Conservation (phyloP, 1,140 invertebrate species). For the Radopholus similis region DNA sequence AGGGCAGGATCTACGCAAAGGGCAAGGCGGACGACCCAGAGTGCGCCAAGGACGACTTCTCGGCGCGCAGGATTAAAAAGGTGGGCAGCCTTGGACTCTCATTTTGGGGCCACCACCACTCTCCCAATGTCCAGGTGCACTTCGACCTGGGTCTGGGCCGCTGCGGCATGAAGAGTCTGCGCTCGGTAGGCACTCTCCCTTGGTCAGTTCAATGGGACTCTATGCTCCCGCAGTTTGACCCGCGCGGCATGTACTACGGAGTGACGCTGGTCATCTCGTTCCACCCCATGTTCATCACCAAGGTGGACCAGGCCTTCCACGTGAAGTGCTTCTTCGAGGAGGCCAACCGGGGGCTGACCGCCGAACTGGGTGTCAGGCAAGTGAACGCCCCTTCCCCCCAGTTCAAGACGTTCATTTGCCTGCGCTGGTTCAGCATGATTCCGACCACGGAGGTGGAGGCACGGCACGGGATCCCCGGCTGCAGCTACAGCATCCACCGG, state of each 20-base stretch:
- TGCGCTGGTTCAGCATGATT: constrained; percentile 51
- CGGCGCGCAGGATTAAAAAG: constrained; percentile 49
- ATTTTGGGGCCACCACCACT: background rate
- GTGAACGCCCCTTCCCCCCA: no score
- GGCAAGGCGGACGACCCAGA: constrained; percentile 57
- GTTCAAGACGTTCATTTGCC: background rate
- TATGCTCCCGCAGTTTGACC: constrained; percentile 45
- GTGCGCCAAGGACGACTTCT: constrained; percentile 57
- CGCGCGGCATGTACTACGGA: constrained; percentile 59
- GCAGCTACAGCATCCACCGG: constrained; percentile 53
- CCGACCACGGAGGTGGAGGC: constrained; percentile 60
- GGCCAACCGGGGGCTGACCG: constrained; percentile 53
- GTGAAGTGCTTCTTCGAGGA: constrained; percentile 60
- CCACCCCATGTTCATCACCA: constrained; percentile 60
- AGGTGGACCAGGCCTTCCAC: constrained; percentile 60
- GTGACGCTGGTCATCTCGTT: constrained; percentile 59
- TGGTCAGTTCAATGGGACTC: background rate
- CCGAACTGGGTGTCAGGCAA: constrained; percentile 57
- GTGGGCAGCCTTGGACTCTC: background rate
- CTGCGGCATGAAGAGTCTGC: constrained; percentile 59
- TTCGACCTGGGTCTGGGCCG: constrained; percentile 52
- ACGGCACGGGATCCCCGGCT: constrained; percentile 57
- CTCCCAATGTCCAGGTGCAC: constrained; percentile 24
- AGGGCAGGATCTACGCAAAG: constrained; percentile 58
- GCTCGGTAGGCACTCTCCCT: constrained; percentile 46